Evolutionary conservation across 2,113 vertebrate genomes (phyloP).

Genomic region (Donacobius atricapilla): DNA sequence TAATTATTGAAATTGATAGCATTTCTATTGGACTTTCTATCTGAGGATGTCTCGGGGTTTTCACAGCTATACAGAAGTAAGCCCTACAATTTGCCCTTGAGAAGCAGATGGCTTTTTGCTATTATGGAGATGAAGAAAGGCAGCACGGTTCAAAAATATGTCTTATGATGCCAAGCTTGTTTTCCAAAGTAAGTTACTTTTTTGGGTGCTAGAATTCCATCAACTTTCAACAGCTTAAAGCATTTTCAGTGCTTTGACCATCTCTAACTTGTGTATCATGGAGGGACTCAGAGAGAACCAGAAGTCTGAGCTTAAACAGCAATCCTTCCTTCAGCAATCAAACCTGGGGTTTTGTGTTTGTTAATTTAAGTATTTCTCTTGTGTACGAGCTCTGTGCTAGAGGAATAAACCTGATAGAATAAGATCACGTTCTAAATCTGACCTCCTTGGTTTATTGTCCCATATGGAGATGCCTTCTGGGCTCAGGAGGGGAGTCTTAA

Average conservation of each 20-base stretch:
- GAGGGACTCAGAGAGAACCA: background rate
- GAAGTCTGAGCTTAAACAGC: background rate
- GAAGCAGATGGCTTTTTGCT: constrained; percentile 42
- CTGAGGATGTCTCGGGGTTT: background rate
- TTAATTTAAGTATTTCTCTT: background rate
- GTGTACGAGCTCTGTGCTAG: background rate
- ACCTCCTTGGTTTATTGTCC: background rate
- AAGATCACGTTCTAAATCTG: background rate
- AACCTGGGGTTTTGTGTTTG: background rate
- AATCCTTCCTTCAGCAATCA: background rate
- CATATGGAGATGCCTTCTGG: background rate
- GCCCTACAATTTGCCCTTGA: constrained; percentile 46
- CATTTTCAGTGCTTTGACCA: background rate
- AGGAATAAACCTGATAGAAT: background rate
- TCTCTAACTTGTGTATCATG: background rate
- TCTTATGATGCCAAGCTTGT: background rate
- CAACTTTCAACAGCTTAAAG: background rate
- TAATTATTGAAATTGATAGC: constrained; percentile 35
- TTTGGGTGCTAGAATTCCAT: background rate
- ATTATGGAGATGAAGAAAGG: background rate
- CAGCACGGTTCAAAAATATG: background rate
- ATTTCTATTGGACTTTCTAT: background rate
- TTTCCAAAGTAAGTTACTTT: background rate
- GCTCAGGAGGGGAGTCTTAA: background rate
- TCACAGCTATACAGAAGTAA: constrained; percentile 33